Conservation (phyloP, 2,888 invertebrate species). For the Bombylius major region DNA sequence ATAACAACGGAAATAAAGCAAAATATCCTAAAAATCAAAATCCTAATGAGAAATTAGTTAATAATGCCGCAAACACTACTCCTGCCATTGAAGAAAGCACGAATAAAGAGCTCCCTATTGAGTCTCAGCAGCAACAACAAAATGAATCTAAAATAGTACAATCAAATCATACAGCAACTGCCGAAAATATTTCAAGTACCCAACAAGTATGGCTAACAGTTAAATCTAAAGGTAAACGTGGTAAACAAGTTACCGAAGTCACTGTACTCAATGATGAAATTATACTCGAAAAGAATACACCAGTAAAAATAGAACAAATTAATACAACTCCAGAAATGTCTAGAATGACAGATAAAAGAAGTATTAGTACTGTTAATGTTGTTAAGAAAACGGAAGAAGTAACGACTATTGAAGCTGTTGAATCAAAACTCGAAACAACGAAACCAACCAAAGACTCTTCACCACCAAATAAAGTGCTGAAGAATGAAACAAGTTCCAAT, state of each 20-base stretch:
- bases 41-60: not conserved
- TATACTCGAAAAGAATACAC: no score
- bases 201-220: constrained; percentile 11
- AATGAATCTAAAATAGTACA: not conserved
- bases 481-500: no score
- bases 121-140: not conserved
- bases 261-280: not conserved
- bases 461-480: not conserved
- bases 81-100: not conserved
- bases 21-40: not conserved
- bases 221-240: constrained; percentile 10
- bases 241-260: constrained; percentile 2
- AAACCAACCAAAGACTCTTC: no score
- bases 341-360: no score
- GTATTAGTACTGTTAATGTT: no score
- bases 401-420: no score
- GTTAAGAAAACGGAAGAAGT: no score
- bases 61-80: not conserved
- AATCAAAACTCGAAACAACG: no score
- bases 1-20: not conserved
- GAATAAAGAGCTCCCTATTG: not conserved
- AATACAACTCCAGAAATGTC: no score
- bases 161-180: not conserved
- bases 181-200: not conserved
- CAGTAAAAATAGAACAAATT: no score